Conservation (phyloP, 2,888 invertebrate species). For the Drosophila leonis region DNA sequence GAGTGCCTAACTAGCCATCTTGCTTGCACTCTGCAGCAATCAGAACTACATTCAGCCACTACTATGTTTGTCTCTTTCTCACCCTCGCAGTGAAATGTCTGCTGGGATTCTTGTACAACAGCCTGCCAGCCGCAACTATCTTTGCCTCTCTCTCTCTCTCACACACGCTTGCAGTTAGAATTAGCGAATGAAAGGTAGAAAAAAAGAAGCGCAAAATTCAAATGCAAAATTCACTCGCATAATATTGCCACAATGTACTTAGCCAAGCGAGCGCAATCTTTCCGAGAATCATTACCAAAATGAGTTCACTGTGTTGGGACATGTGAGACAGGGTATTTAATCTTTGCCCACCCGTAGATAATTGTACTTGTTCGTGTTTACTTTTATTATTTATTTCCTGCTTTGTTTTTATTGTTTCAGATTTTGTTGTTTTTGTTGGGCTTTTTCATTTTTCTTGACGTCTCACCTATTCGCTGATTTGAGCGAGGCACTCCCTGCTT, state of each 20-base stretch:
- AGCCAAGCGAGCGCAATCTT: neutral
- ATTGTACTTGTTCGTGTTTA: neutral
- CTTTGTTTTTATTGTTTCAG: conserved; percentile 1
- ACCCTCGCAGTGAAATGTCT: neutral
- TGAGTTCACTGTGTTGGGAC: neutral
- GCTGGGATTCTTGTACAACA: neutral
- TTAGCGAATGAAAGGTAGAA: neutral
- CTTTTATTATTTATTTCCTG: neutral
- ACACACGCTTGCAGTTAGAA: neutral
- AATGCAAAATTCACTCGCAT: too few species aligned
- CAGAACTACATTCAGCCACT: neutral
- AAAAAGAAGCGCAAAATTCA: too few species aligned
- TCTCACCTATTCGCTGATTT: conserved; percentile 13
- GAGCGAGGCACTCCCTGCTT: neutral
- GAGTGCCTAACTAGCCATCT: neutral
- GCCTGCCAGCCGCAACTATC: neutral
- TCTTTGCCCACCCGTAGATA: neutral
- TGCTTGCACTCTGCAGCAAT: neutral
- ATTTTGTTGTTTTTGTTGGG: neutral
- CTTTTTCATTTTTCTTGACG: conserved; percentile 3
- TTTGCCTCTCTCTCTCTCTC: neutral
- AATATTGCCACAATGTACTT: too few species aligned
- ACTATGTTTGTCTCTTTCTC: neutral
- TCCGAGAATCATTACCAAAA: neutral
- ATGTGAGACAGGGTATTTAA: neutral